A percentile compares a stretch with the other conserved stretches of the same genome.
These are phyloP conservation scores for Colletes latitarsis DNA, from an alignment of 1,140 invertebrate species.

Conservation along the genomic window DNA sequence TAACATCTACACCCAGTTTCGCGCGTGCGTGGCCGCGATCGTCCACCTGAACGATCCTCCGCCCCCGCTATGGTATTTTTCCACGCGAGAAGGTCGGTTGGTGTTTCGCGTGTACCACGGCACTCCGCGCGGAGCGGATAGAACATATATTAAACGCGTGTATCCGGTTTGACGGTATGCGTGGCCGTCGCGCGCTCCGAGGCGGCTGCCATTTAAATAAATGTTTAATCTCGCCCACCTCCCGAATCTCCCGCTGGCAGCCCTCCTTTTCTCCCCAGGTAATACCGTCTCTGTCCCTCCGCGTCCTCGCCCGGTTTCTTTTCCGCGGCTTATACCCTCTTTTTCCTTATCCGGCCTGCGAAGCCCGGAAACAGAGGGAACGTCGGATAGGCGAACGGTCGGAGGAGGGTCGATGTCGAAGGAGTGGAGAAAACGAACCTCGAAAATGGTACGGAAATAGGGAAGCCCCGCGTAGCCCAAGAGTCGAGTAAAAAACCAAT, in stretches of 20 bases:
- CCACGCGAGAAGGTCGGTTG: slow-evolving; percentile 13
- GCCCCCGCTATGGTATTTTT: slow-evolving; percentile 37
- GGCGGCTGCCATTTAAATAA: slow-evolving; percentile 80
- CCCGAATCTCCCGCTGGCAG: slow-evolving; percentile 3
- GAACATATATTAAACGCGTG: slow-evolving; percentile 60
- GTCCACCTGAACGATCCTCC: slow-evolving; percentile 50
- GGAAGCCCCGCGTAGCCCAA: slow-evolving; percentile 43
- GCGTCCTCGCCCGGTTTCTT: slow-evolving; percentile 55
- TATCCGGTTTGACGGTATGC: slow-evolving; percentile 47
- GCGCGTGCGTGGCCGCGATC: slow-evolving; percentile 23
- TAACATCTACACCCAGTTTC: slow-evolving; percentile 63
- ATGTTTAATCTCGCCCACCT: slow-evolving; percentile 79
- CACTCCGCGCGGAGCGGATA: neutral
- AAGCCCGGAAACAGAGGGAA: slow-evolving; percentile 41
- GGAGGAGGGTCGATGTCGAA: slow-evolving; percentile 14
- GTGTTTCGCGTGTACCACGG: slow-evolving; percentile 31
- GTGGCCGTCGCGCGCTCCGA: slow-evolving; percentile 65
- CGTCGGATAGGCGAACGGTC: slow-evolving; percentile 18
- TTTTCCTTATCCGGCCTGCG: slow-evolving; percentile 20
- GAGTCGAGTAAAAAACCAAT: slow-evolving; percentile 79
- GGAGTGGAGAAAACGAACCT: slow-evolving; percentile 12
- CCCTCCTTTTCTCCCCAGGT: slow-evolving; percentile 26
- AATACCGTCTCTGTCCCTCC: slow-evolving; percentile 51
- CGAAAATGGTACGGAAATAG: slow-evolving; percentile 22
- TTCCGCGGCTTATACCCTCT: slow-evolving; percentile 15